These are phyloP conservation scores for Megaceryle maxima DNA, from an alignment of 2,113 vertebrate species.

Conservation along the genomic window DNA sequence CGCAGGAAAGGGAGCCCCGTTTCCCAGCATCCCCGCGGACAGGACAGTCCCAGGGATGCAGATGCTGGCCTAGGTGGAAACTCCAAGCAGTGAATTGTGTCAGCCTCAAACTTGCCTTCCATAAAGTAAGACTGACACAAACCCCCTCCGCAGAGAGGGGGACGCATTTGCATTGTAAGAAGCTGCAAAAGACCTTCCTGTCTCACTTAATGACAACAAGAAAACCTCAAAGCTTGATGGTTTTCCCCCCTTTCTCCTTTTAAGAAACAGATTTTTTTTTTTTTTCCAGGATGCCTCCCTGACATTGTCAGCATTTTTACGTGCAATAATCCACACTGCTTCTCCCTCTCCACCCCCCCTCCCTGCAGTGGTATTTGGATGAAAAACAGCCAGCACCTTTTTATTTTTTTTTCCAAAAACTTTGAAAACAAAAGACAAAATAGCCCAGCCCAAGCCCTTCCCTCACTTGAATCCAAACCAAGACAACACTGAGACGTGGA, in stretches of 20 bases:
- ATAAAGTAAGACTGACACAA: background rate
- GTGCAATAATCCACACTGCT: background rate
- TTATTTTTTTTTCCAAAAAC: background rate
- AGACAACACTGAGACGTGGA: background rate
- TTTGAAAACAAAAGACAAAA: constrained; percentile 29
- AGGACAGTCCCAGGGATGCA: background rate
- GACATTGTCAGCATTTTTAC: background rate
- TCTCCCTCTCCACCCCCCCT: background rate
- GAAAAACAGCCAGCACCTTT: background rate
- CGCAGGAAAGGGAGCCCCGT: background rate
- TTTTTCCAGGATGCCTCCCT: background rate
- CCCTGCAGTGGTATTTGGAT: background rate
- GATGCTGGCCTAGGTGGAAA: background rate
- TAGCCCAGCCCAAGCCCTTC: background rate
- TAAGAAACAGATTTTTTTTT: background rate
- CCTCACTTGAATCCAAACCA: background rate
- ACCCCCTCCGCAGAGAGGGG: background rate
- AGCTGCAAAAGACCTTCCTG: background rate
- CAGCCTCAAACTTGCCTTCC: background rate
- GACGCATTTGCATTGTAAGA: background rate
- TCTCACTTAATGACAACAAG: background rate
- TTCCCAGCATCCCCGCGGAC: background rate
- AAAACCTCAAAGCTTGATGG: background rate
- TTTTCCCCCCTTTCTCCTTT: background rate
- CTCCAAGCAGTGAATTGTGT: background rate